Evolutionary conservation across 2,888 invertebrate genomes (phyloP), one percentile per base, ranked within the genome.

Genomic region (Phalera bucephala): DNA sequence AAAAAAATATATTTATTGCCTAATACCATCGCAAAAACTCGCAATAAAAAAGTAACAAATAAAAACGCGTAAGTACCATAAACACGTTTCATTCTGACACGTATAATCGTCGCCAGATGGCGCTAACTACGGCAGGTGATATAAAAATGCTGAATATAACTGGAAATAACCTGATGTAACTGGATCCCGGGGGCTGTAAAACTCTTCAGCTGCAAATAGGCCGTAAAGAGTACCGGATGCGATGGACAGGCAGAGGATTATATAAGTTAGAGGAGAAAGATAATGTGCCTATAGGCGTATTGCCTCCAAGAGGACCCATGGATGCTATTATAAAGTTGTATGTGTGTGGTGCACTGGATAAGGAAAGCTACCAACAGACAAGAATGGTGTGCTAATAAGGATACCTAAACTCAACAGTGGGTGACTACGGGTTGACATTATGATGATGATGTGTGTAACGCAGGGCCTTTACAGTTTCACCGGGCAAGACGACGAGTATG

Each of bases 191-290:
- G 46, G 9, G 74, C 65, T 77, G 73, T 82, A 82, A 83, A 83
- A 74, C 67, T 80, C 71, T 66, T 76, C 75, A 76, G 77, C 75
- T 72, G 79, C 75, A 76, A 83, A 83, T 81, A 84, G 80, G 76
- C 76, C 62, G 80, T 84, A 82, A 84, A 86, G 69, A 66, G 68
- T 52, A 48, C 67, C 74, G 75, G 79, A 71, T 77, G 80, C 61
- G 56, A 42, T 41, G 48, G 61, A 71, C 54, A 64, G 51, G 51
- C 56, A 40, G 23, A 45, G n/a, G 60, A 66, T 51, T 52, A 52
- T 31, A 21, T 28, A 26, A 8, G 19, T 12, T 19, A 21, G 35
- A 36, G 38, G 12, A 33, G 9, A 30, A 14, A 22, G 26, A 8
- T 33, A 46, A 43, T 43, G 19, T 59, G 13, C 51, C 47, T 52